Evolutionary conservation across 2,113 vertebrate species (phyloP).

Genomic region (Erinaceus europaeus): DNA sequence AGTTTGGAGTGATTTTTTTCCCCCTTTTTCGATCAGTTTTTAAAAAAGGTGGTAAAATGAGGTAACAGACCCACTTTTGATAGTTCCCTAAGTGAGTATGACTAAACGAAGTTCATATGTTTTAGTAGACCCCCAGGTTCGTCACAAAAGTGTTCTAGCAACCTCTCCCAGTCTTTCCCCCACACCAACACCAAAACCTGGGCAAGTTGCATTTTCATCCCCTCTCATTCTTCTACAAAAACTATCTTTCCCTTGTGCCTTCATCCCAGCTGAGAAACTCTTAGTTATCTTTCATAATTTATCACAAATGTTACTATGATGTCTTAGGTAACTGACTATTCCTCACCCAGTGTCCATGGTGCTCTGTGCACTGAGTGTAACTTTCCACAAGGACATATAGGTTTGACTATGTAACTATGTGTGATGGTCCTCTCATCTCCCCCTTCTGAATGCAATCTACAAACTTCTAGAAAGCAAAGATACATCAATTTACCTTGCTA

Average conservation of each 20-base stretch:
- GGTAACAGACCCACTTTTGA: neutral
- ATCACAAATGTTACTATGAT: accelerated
- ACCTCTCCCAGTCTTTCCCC: neutral
- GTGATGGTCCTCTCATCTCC: neutral
- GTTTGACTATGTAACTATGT: neutral
- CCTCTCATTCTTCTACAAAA: neutral
- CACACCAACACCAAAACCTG: neutral
- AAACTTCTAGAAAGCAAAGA: neutral
- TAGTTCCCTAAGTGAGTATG: neutral
- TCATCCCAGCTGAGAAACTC: neutral
- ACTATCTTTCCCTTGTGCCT: neutral
- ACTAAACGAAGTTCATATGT: neutral
- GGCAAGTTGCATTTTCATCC: neutral
- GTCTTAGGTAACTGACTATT: neutral
- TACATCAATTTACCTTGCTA: neutral
- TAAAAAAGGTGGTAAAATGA: neutral
- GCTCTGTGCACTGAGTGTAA: too few species aligned
- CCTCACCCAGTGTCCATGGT: neutral
- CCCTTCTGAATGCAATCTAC: neutral
- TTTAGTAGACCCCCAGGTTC: neutral
- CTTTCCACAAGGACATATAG: too few species aligned
- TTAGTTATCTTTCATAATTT: neutral
- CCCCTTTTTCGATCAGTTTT: neutral
- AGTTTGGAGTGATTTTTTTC: neutral
- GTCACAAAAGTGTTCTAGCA: neutral